phyloP scores from a whole-genome alignment of 2,797 vertebrate genomes.

The Peromyscus eremicus region DNA sequence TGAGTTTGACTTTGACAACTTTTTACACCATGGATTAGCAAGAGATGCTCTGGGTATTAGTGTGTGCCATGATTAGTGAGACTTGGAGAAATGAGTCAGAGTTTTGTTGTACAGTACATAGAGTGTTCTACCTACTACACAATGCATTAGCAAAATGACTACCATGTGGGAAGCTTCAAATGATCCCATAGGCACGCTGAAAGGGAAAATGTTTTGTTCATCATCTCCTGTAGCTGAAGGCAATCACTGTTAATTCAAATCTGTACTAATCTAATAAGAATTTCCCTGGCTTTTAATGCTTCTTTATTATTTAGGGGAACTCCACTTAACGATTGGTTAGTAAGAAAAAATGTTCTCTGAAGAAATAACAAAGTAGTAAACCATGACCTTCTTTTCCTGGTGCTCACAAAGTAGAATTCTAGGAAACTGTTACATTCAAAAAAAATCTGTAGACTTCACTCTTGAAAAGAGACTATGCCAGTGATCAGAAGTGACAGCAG shows the following conservation, averaged over 20 bases:
- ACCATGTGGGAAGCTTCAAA: background rate
- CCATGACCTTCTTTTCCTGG: background rate
- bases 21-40: background rate
- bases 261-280: background rate
- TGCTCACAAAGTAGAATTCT: background rate
- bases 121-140: background rate
- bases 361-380: background rate
- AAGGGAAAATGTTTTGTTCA: background rate
- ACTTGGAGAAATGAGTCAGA: background rate
- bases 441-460: constrained; percentile 42
- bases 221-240: background rate
- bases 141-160: no score
- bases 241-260: background rate
- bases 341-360: background rate
- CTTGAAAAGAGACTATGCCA: constrained; percentile 33
- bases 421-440: constrained; percentile 30
- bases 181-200: background rate
- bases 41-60: background rate
- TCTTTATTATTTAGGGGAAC: background rate
- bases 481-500: constrained; percentile 57
- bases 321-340: background rate
- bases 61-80: background rate
- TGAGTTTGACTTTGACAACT: background rate
- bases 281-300: background rate
- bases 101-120: background rate